These are phyloP conservation scores for Drosophila subquinaria DNA, from an alignment of 2,888 invertebrate genomes.

Conservation along the genomic window DNA sequence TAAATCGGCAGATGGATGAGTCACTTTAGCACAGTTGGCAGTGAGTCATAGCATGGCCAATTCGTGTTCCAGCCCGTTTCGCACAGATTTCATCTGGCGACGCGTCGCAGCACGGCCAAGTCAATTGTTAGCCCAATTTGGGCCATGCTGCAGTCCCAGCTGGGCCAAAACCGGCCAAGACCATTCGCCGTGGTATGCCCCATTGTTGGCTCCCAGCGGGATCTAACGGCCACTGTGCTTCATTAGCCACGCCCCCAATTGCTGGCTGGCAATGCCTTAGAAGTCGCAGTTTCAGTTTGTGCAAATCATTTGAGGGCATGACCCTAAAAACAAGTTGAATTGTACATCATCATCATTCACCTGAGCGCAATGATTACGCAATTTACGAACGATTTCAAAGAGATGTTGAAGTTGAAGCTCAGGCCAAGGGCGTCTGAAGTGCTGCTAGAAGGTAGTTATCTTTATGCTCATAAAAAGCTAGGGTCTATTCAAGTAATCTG, in stretches of 20 bases:
- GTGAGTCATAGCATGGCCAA: conserved; percentile 36
- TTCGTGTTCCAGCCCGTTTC: conserved; percentile 35
- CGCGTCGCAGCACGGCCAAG: conserved; percentile 22
- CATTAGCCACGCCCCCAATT: conserved; percentile 34
- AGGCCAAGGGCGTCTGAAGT: conserved; percentile 20
- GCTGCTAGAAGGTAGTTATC: neutral
- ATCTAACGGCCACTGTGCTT: conserved; percentile 38
- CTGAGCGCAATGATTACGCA: conserved; percentile 45
- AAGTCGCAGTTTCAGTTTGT: conserved; percentile 21
- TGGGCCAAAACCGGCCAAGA: conserved; percentile 7
- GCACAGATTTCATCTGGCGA: conserved; percentile 68
- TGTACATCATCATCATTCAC: conserved; percentile 24
- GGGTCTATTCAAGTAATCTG: neutral
- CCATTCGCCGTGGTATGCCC: conserved; percentile 10
- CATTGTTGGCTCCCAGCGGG: conserved; percentile 27
- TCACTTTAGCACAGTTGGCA: conserved; percentile 22
- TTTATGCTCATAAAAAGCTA: neutral
- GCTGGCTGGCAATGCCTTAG: conserved; percentile 1
- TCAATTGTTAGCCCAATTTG: conserved; percentile 33
- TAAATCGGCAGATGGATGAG: conserved; percentile 17
- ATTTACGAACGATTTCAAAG: conserved; percentile 22
- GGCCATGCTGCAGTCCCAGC: conserved; percentile 26
- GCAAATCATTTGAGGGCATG: conserved; percentile 44
- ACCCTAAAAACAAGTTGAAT: conserved; percentile 30
- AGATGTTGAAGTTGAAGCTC: conserved; percentile 11